Evolutionary conservation across 2,797 vertebrate species (phyloP).

Genomic region (Enteromius mattozi): DNA sequence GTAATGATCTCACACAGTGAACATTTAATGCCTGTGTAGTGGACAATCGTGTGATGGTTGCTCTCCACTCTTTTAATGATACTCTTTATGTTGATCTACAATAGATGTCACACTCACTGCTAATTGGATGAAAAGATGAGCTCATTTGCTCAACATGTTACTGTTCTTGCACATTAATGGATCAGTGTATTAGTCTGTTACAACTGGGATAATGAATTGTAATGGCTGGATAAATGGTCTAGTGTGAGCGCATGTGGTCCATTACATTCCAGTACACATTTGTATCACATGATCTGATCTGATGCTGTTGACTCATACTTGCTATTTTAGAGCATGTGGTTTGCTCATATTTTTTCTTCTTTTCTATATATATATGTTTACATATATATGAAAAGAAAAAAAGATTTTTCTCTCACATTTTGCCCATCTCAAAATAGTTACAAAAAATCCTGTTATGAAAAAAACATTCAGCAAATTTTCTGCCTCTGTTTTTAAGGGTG

Average conservation of each 20-base stretch:
- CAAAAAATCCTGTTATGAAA: neutral
- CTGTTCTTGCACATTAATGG: conserved; percentile 60
- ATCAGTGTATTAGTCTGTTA: conserved; percentile 53
- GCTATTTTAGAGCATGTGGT: neutral
- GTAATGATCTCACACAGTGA: conserved; percentile 17
- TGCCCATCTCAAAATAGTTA: neutral
- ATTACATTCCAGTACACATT: conserved; percentile 25
- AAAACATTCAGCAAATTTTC: neutral
- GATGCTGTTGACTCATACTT: conserved; percentile 20
- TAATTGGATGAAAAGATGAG: conserved; percentile 67
- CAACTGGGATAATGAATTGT: conserved; percentile 60
- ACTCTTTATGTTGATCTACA: conserved; percentile 47
- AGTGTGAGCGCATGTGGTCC: neutral
- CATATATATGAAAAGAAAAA: neutral
- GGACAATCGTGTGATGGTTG: conserved; percentile 22
- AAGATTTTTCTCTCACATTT: neutral
- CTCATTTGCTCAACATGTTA: conserved; percentile 57
- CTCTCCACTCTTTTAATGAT: conserved; percentile 46
- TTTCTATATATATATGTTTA: neutral
- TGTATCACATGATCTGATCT: conserved; percentile 21
- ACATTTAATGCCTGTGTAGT: conserved; percentile 34
- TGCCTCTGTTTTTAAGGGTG: conserved; percentile 10
- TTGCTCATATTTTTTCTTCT: neutral
- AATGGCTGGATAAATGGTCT: conserved; percentile 57
- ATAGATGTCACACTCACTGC: conserved; percentile 58